Base-by-base conservation (phyloP, 2,888 invertebrate genomes). In the Exephanes ischioxanthus region DNA sequence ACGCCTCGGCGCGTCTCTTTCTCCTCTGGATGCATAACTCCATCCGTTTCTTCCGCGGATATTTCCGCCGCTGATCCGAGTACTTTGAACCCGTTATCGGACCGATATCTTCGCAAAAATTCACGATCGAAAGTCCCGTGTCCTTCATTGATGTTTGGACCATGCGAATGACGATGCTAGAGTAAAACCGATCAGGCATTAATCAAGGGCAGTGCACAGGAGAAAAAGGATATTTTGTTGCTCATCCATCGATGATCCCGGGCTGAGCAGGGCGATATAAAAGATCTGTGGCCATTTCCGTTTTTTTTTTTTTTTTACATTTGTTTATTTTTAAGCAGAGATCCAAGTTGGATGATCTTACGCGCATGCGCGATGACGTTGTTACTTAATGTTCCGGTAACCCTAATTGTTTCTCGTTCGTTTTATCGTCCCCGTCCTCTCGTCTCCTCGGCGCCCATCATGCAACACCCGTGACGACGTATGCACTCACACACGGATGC, bases 381-480 rank as follows among this genome's bases (percentile, higher is more conserved):
- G 41, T 53, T 48, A 16, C 30, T 16, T 37, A 63, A 61, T 80
- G 73, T 76, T 80, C n/a, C 53, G 58, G 63, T 84, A 79, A 81
- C 58, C 75, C 41, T 82, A 84, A 79, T 84, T 22, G 55, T 71
- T 33, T 55, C 58, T 77, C 61, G 55, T 66, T 61, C 11, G 58
- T 67, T 11, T 41, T 22, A 37, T 67, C 26, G 61, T 61, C 30
- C 66, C 37, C 73, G 71, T 86, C 72, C 63, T 30, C 71, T 51
- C 80, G 80, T 80, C 85, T 77, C 26, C 48, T 26, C 71, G 84
- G 78, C 86, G 81, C 80, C 85, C 33, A 26, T n/a, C 68, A 22
- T 41, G 68, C 68, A 58, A 67, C 67, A 67, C 19, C 67, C 41
- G 70, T 71, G 76, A 79, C 71, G 48, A 72, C 78, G 75, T 75